Evolutionary conservation across 2,797 vertebrate genomes (phyloP).

Genomic region (Lacerta viridis): DNA sequence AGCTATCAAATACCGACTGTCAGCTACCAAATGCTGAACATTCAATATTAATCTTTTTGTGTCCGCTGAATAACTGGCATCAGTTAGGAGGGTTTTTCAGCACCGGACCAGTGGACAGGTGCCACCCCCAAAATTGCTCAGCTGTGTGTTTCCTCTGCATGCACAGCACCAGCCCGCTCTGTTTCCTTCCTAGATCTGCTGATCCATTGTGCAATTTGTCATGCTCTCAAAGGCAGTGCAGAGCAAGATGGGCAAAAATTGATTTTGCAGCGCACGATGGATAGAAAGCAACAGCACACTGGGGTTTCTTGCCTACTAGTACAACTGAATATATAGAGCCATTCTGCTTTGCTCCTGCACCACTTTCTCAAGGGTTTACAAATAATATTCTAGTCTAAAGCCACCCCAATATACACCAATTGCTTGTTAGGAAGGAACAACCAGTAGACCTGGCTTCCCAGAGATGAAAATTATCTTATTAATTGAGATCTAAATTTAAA

Average conservation of each 20-base stretch:
- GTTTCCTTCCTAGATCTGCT: background rate
- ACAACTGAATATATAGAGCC: background rate
- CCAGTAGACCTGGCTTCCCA: conserved; percentile 58
- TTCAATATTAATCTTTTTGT: background rate
- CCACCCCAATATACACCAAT: conserved; percentile 49
- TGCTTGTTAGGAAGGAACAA: background rate
- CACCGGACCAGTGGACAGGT: background rate
- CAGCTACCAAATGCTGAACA: conserved; percentile 7
- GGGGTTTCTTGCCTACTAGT: background rate
- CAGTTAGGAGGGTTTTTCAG: background rate
- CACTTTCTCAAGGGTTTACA: rapidly evolving
- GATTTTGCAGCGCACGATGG: background rate
- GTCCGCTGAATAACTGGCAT: background rate
- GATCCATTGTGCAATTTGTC: background rate
- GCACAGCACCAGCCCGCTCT: background rate
- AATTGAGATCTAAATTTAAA: conserved; percentile 59
- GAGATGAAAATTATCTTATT: conserved; percentile 63
- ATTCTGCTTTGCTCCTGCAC: conserved; percentile 23
- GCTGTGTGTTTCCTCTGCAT: background rate
- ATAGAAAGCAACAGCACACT: background rate
- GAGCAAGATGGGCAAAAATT: background rate
- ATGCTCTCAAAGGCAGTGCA: background rate
- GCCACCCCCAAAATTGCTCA: background rate
- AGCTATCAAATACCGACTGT: background rate
- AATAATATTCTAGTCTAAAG: conserved; percentile 49